phyloP scores from a whole-genome alignment of 2,797 vertebrate species.

The Characodon lateralis region DNA sequence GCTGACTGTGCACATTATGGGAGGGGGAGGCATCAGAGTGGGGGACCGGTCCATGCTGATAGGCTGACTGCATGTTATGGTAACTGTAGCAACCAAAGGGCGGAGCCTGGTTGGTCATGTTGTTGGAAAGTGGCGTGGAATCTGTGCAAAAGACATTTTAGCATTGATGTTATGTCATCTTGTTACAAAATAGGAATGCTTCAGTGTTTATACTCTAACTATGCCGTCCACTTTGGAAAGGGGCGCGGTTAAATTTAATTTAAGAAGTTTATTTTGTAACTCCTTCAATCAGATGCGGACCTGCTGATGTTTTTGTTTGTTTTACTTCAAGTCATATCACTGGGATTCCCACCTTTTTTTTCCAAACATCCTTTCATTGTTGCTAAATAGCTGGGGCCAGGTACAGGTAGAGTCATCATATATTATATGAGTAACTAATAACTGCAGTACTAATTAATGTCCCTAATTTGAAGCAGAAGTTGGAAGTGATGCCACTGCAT shows the following conservation, averaged over 20 bases:
- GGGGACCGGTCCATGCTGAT: conserved; percentile 80
- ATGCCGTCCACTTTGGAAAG: neutral
- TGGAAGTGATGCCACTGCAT: too few species aligned
- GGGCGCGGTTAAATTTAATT: neutral
- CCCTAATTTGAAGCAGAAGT: too few species aligned
- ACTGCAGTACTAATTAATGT: too few species aligned
- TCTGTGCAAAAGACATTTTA: conserved; percentile 72
- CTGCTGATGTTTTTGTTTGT: too few species aligned
- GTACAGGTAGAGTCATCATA: too few species aligned
- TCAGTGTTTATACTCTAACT: neutral
- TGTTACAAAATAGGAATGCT: neutral
- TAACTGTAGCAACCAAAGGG: conserved; percentile 89
- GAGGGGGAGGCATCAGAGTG: conserved; percentile 61
- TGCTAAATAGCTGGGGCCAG: too few species aligned
- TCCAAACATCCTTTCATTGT: too few species aligned
- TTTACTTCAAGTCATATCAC: too few species aligned
- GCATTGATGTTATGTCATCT: neutral
- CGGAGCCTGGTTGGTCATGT: conserved; percentile 78
- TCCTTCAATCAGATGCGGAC: neutral
- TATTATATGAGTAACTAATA: too few species aligned
- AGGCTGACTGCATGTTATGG: conserved; percentile 85
- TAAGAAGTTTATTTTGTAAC: neutral
- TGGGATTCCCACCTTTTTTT: too few species aligned
- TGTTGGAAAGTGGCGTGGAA: conserved; percentile 78
- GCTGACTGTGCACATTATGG: conserved; percentile 53